Evolutionary conservation across 1,140 invertebrate species (phyloP).

Genomic region (Episyrphus balteatus): DNA sequence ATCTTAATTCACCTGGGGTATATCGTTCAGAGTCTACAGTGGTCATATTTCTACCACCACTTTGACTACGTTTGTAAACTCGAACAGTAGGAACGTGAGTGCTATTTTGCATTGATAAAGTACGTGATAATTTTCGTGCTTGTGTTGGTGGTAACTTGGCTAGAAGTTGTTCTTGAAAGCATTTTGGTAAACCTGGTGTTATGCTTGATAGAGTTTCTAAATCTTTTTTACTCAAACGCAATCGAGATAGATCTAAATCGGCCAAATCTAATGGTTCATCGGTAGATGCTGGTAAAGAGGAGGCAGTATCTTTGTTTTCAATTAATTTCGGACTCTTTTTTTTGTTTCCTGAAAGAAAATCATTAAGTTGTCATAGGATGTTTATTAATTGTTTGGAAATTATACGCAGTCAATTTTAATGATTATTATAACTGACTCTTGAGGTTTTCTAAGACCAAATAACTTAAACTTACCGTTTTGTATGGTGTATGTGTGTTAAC

Average conservation of each 20-base stretch:
- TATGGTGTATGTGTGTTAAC: no score
- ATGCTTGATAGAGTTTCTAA: constrained; percentile 50
- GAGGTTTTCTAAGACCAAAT: no score
- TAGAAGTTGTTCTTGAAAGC: constrained; percentile 50
- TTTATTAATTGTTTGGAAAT: no score
- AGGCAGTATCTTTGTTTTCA: constrained; percentile 34
- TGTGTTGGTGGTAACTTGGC: constrained; percentile 50
- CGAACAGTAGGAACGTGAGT: constrained; percentile 10
- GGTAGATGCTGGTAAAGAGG: constrained; percentile 3
- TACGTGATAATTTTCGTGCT: constrained; percentile 46
- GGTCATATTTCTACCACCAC: constrained; percentile 16
- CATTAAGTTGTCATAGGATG: no score
- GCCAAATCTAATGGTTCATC: constrained; percentile 47
- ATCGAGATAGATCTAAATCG: constrained; percentile 50
- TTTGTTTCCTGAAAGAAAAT: constrained; percentile 3
- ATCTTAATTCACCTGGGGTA: neutral
- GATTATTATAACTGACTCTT: no score
- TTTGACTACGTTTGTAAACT: constrained; percentile 32
- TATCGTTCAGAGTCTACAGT: neutral
- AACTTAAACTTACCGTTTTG: no score
- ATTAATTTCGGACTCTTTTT: constrained; percentile 36
- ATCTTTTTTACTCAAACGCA: constrained; percentile 53
- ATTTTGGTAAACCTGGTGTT: constrained; percentile 49
- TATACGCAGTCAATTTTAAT: no score
- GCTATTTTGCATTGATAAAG: constrained; percentile 43